Evolutionary conservation across 2,888 invertebrate species (phyloP), one percentile per base, ranked within the genome.

Genomic region (Cerastis leucographa): DNA sequence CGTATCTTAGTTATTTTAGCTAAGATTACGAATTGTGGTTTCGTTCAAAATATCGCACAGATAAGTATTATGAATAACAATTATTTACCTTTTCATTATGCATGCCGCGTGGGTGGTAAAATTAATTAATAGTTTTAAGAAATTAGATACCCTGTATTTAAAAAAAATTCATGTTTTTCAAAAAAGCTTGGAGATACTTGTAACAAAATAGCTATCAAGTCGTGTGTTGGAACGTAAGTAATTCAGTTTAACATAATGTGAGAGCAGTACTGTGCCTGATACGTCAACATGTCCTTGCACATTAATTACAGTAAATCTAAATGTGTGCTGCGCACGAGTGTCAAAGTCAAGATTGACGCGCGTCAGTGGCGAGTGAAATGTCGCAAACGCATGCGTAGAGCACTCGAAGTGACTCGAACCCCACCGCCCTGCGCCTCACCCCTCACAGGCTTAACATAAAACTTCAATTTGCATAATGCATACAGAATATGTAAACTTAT

Each of bases 391-490:
- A 85, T 88, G 89, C 87, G 74, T 86, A 66, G 71, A 83, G 86
- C 87, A 86, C 88, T 78, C 85, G 64, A 42, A 64, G n/a, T 42
- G 42, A 64, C 40, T 42, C 42, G 64, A 64, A n/a, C 85, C 88
- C 81, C 88, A 4, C 64, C 40, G 17, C 56, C 56, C 59, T 14
- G 1, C n/a, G 8, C 44, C 29, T 59, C 29, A 78, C 87, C 88
- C 85, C 89, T 88, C 88, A 81, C 87, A 89, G 88, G 92, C 94
- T 96, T 96, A 94, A 96, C 96, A 96, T 96, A 96, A 96, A 96
- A 95, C 94, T 94, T 93, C 94, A 93, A 96, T 96, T 95, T 95
- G 96, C 96, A 96, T 96, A 96, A 96, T 96, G 95, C 96, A 96
- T 96, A 94, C 94, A 91, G 95, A 96, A 95, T 96, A 96, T 95